Base-by-base conservation (phyloP, 2,888 invertebrate genomes). In the Agonopterix arenella region DNA sequence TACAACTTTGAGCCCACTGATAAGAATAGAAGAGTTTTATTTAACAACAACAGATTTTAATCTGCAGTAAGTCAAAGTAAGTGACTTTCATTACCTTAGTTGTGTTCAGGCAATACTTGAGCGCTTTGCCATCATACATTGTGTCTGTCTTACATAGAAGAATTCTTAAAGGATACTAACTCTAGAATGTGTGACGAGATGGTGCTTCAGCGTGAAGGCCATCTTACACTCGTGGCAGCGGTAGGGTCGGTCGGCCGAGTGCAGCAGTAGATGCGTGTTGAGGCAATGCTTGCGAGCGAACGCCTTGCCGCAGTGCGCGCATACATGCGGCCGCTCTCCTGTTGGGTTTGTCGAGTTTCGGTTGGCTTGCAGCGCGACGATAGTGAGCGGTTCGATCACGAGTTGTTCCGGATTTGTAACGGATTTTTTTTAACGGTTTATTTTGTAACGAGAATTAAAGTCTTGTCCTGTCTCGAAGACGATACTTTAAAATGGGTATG, bases 141-240 rank as follows among this genome's bases (percentile, higher is more conserved):
- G 5, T 1, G 28, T 28, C 28, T 28, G 18, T 18, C 18, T 18
- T 18, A 18, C 2, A 4, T 18, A 2, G 2, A 28, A 28, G 28
- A 28, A 28, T 28, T 5, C 7, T 28, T 7, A 5, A 28, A 28
- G 28, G 28, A 13, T 42, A 73, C 86, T 81, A 66, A 93, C 95
- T 72, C 94, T 91, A 10, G 93, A 93, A 80, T 95, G 95, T 55
- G 95, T 95, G 53, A 95, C 92, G 62, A 96, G 90, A 80, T 96
- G 96, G 80, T 96, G 96, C 74, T 96, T 96, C 52, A 96, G 84
- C 1, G 96, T 96, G 70, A 96, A 96, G 54, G 95, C 94, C 88
- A 96, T 96, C 84, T 95, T 95, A 84, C 96, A 96, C 84, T 95
- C 95, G 56, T 92, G 91, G 73, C 96, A 96, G 74, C 95, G 93